Evolutionary conservation across 2,888 invertebrate species (phyloP), one percentile per base, ranked within the genome.

Genomic region (Euplexia lucipara): DNA sequence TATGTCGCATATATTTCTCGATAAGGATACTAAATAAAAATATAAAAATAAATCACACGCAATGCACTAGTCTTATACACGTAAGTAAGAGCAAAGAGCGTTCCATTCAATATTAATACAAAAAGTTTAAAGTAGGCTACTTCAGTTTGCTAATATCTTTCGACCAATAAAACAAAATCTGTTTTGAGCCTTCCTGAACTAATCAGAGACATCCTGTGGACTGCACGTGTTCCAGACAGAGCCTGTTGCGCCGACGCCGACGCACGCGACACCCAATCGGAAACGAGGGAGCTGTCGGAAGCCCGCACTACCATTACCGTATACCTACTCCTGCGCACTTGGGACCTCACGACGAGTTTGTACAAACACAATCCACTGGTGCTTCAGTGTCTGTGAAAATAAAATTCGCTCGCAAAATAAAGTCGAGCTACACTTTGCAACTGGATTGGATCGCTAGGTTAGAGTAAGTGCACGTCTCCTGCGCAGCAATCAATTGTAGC

Each of bases 241-340:
- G 79, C 74, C 70, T 71, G 78, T 72, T 65, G 64, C 79, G 53
- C 67, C 73, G 76, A 26, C 26, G n/a, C n/a, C n/a, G n/a, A 88
- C 86, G 85, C 90, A 90, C 89, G 90, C 88, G 87, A 87, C 85
- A 75, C 79, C 56, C 70, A 64, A 83, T 90, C 88, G 89, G 90
- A 91, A 87, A 84, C 84, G 84, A 88, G 89, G 89, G 89, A 86
- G 81, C 86, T 81, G 84, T 88, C 88, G 91, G 89, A 90, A 91
- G 85, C 88, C 88, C 88, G 88, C 89, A 88, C 87, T 85, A 83
- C 72, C 78, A 88, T 87, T 86, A 86, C 66, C 72, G 67, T 69
- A 67, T 58, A 75, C 78, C 42, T 64, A 75, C 77, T 76, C 37
- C 64, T 64, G 64, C 61, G 59, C 61, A 69, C 61, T 70, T 64